Evolutionary conservation across 2,113 vertebrate genomes (phyloP).

Genomic region (Rafetus swinhoei): DNA sequence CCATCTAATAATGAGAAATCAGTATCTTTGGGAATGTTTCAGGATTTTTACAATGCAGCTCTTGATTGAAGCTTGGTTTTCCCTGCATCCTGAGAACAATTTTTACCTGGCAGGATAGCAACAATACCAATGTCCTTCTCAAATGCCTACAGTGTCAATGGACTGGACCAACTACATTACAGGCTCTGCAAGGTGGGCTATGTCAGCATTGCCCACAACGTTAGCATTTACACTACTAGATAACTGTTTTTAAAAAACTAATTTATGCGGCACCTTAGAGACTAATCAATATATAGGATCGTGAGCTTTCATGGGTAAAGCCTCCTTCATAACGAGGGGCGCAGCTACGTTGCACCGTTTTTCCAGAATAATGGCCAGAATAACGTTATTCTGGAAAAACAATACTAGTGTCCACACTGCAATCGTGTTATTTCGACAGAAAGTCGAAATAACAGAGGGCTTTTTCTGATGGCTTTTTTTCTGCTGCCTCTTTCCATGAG

Average conservation of each 20-base stretch:
- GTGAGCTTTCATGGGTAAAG: too few species aligned
- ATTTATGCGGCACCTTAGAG: too few species aligned
- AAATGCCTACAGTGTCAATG: not conserved
- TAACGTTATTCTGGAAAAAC: too few species aligned
- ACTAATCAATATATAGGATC: too few species aligned
- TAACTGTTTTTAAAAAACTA: not conserved
- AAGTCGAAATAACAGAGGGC: too few species aligned
- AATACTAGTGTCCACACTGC: too few species aligned
- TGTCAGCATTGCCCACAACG: not conserved
- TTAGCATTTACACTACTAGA: not conserved
- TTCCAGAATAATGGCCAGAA: too few species aligned
- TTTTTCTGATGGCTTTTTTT: too few species aligned
- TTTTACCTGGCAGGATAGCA: not conserved
- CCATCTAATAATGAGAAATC: conserved; percentile 7
- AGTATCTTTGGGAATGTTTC: not conserved
- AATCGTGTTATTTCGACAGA: too few species aligned
- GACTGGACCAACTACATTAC: not conserved
- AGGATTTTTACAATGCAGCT: not conserved
- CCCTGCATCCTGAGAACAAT: not conserved
- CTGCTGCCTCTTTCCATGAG: too few species aligned
- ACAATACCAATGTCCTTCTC: not conserved
- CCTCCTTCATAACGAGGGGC: too few species aligned
- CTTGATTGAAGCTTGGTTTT: not conserved
- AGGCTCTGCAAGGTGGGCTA: not conserved
- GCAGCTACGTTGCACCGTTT: too few species aligned